Evolutionary conservation across 2,797 vertebrate genomes (phyloP).

Genomic region (Gorsachius magnificus): DNA sequence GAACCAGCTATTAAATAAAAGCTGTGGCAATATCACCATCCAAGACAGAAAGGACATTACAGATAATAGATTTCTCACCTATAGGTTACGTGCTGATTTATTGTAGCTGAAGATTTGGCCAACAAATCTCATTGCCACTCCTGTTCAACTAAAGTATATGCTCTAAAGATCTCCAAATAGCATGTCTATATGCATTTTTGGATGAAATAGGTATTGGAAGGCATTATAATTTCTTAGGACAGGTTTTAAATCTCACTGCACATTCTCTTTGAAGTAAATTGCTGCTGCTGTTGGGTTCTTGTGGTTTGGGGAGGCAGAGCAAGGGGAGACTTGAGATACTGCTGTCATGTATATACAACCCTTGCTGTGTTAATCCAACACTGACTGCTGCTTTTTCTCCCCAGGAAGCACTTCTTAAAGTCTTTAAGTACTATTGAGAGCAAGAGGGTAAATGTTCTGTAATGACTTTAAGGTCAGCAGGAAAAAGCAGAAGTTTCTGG

Average conservation of each 20-base stretch:
- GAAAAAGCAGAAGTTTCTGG: not conserved
- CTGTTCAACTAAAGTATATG: not conserved
- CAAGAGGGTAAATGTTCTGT: constrained; percentile 43
- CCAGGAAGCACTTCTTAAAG: constrained; percentile 26
- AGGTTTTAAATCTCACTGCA: constrained; percentile 1
- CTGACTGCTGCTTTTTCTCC: constrained; percentile 36
- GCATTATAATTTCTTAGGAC: not conserved
- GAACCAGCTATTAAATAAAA: not conserved
- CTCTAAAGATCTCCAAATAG: not conserved
- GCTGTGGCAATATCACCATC: not conserved
- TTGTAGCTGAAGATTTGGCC: not conserved
- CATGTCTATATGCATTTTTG: not conserved
- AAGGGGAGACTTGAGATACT: not conserved
- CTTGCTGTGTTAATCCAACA: constrained; percentile 30
- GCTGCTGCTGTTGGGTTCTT: not conserved
- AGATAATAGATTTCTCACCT: not conserved
- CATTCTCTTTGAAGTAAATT: constrained; percentile 31
- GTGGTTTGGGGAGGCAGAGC: not conserved
- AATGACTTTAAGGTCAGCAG: constrained; percentile 13
- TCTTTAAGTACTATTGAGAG: constrained; percentile 41
- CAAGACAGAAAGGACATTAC: not conserved
- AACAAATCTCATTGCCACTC: not conserved
- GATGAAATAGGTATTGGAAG: not conserved
- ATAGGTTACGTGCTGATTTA: not conserved
- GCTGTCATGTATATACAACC: not conserved